Evolutionary conservation across 2,888 invertebrate species (phyloP).

Genomic region (Zygogramma bicolorata): DNA sequence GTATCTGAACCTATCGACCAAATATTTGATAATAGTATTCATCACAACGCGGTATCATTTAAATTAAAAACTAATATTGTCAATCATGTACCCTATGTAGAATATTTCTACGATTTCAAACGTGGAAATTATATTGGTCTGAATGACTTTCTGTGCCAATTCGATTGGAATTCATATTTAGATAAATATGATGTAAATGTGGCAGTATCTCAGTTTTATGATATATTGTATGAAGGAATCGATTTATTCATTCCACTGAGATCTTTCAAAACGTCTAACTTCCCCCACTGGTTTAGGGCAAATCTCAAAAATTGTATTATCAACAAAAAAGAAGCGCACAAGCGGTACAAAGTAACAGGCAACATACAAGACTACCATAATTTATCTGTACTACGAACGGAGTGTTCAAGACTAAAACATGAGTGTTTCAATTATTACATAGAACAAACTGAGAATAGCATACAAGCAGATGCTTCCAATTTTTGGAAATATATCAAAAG

Average conservation of each 20-base stretch:
- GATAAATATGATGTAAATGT: background rate
- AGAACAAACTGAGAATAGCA: background rate
- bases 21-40: background rate
- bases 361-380: background rate
- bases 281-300: background rate
- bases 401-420: slow-evolving; percentile 8
- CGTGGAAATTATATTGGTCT: background rate
- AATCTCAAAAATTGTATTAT: background rate
- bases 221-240: background rate
- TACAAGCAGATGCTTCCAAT: background rate
- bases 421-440: slow-evolving; percentile 7
- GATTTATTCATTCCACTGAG: background rate
- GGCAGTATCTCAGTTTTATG: background rate
- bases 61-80: background rate
- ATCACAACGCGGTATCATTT: background rate
- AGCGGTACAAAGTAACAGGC: background rate
- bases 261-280: background rate
- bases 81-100: background rate
- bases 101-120: background rate
- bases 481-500: slow-evolving; percentile 6
- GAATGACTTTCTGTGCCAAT: background rate
- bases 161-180: background rate
- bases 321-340: background rate
- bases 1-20: background rate
- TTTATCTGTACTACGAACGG: background rate